Conservation (phyloP, 2,888 invertebrate species). For the Chymomyza fuscimana region DNA sequence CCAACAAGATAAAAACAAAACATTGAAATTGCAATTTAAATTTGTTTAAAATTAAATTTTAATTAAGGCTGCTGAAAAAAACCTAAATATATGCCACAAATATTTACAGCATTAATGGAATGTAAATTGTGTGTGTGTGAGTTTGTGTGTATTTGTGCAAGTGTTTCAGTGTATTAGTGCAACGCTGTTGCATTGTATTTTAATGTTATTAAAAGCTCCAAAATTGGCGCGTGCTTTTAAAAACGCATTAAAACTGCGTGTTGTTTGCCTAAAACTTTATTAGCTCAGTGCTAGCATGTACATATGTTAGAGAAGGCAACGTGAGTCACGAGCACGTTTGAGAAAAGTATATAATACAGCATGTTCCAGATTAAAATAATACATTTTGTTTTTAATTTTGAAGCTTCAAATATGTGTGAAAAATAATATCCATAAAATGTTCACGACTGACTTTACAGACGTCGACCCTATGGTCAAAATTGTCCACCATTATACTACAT, state of each 20-base stretch:
- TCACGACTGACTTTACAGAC: too few relatives aligned
- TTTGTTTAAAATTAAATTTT: constrained; percentile 60
- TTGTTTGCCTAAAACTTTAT: background rate
- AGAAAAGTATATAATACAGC: too few relatives aligned
- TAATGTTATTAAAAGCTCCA: background rate
- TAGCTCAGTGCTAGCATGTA: background rate
- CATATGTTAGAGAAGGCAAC: background rate
- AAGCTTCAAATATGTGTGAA: too few relatives aligned
- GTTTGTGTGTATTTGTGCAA: background rate
- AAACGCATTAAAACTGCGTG: background rate
- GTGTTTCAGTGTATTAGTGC: too few relatives aligned
- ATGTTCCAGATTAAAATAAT: too few relatives aligned
- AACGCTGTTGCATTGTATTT: background rate
- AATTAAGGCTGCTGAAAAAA: constrained; percentile 38
- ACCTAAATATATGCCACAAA: background rate
- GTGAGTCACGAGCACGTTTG: background rate
- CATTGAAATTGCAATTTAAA: constrained; percentile 62
- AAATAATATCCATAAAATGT: too few relatives aligned
- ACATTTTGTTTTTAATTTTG: too few relatives aligned
- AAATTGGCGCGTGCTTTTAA: background rate
- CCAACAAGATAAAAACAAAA: constrained; percentile 13
- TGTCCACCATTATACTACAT: too few relatives aligned
- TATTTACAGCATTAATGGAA: background rate
- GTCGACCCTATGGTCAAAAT: too few relatives aligned
- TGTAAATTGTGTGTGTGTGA: background rate